Percentiles rank a stretch among this genome's conserved stretches.
Conservation (phyloP, 2,888 invertebrate species). For the Prostheceraeus crozeri region DNA sequence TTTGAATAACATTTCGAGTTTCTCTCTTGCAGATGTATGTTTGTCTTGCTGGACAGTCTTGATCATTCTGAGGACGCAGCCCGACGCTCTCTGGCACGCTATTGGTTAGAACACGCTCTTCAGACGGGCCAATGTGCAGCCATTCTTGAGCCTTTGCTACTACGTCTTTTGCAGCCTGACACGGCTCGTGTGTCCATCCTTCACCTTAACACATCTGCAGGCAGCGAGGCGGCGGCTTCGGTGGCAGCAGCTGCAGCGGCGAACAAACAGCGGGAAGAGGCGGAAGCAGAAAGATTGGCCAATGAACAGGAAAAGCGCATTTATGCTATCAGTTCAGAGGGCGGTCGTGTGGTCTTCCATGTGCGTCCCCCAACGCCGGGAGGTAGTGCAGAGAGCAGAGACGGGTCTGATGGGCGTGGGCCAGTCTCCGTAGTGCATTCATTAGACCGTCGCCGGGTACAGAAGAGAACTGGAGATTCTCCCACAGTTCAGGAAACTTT, state of each 20-base stretch:
- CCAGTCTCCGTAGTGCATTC: too few species aligned
- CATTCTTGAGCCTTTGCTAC: slow-evolving; percentile 69
- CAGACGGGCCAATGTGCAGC: slow-evolving; percentile 67
- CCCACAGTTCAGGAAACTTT: too few species aligned
- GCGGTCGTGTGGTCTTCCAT: slow-evolving; percentile 65
- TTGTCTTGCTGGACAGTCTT: slow-evolving; percentile 68
- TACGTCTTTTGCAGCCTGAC: slow-evolving; percentile 69
- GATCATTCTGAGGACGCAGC: slow-evolving; percentile 51
- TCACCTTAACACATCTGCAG: not conserved
- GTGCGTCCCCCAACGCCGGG: slow-evolving; percentile 42
- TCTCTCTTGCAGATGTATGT: slow-evolving; percentile 65
- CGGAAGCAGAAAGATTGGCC: too few species aligned
- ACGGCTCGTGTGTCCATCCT: slow-evolving; percentile 61
- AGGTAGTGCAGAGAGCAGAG: slow-evolving; percentile 47
- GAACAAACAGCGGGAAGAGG: too few species aligned
- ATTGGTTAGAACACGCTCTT: slow-evolving; percentile 67
- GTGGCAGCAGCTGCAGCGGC: too few species aligned
- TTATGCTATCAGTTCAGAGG: slow-evolving; percentile 73
- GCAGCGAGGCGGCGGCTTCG: not conserved
- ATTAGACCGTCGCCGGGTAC: too few species aligned
- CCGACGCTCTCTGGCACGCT: slow-evolving; percentile 61
- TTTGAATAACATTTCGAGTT: too few species aligned
- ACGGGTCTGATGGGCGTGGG: slow-evolving; percentile 39
- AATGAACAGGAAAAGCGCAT: slow-evolving; percentile 59
- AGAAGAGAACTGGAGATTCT: too few species aligned